Conservation (phyloP, 2,113 vertebrate species). For the Hemibates koningsi region DNA sequence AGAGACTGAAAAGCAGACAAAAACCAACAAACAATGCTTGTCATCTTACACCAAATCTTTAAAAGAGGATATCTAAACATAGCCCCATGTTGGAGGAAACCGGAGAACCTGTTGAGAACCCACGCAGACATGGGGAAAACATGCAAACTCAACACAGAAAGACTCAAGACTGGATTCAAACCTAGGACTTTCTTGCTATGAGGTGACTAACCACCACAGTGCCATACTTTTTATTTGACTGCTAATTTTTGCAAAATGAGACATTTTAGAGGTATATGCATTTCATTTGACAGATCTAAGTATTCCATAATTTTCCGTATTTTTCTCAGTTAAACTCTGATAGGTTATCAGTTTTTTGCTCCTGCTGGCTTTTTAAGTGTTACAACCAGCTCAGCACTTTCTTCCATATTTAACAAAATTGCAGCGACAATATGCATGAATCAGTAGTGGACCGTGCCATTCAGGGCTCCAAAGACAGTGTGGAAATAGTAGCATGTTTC, state of each 20-base stretch:
- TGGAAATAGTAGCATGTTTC: background rate
- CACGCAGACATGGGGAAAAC: background rate
- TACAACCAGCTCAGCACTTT: background rate
- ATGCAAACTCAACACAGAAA: background rate
- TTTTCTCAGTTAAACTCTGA: background rate
- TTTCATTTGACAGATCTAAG: background rate
- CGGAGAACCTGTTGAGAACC: background rate
- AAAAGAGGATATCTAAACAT: background rate
- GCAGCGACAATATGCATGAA: background rate
- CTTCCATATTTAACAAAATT: background rate
- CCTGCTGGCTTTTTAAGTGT: background rate
- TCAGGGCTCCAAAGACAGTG: background rate
- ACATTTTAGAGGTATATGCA: background rate
- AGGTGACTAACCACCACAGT: background rate
- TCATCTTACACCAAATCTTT: background rate
- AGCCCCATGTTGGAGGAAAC: background rate
- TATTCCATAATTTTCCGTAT: background rate
- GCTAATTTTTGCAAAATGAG: background rate
- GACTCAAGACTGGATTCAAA: background rate
- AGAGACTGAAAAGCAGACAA: slow-evolving; percentile 1
- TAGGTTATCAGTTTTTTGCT: background rate
- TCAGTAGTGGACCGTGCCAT: background rate
- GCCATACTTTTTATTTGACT: background rate
- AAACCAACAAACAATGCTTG: background rate
- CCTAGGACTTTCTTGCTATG: background rate